Base-by-base conservation (phyloP, 2,797 vertebrate species). In the Iguana delicatissima region DNA sequence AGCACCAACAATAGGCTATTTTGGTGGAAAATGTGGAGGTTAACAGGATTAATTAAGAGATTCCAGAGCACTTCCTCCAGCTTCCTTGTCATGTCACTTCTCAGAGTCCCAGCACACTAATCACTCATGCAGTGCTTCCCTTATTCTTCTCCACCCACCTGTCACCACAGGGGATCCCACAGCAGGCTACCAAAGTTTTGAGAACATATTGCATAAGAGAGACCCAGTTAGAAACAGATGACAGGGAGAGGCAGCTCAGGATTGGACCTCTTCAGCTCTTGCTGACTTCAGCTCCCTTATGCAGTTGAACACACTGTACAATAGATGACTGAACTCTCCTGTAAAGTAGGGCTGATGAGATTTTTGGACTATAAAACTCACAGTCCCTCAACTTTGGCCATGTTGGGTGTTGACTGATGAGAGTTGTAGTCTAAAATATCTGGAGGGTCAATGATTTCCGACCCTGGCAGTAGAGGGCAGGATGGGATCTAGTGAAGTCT, bases 1-100 rank as follows among this genome's bases (percentile, higher is more conserved):
- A 38, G 52, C n/a, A 18, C 35, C 55, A 72, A 80, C 69, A 89
- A 77, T 9, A 84, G 42, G 42, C n/a, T 79, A 69, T 80, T 89
- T 85, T 52, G 24, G 35, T 74, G 18, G 46, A 6, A 55, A 85
- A 89, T 50, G 26, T 55, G 35, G 26, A 52, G 32, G 88, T 29
- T 89, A 85, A 84, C 57, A 52, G 32, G 55, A 83, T 89, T 79
- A 87, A 81, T 88, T 42, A 80, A 89, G 74, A 69, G 83, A 69
- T 32, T 69, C 89, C 80, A 84, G 29, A 89, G 18, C 74, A 20
- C 35, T 59, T n/a, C 22, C 57, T 79, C 42, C 42, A 0, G 9
- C 73, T 38, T 80, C 76, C 83, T 85, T 85, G 22, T n/a, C 79
- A 38, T 18, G 24, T 29, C n/a, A 13, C 57, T 89, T 55, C 42